Base-by-base conservation (phyloP, 1,140 invertebrate species). In the Conopomorpha cramerella region DNA sequence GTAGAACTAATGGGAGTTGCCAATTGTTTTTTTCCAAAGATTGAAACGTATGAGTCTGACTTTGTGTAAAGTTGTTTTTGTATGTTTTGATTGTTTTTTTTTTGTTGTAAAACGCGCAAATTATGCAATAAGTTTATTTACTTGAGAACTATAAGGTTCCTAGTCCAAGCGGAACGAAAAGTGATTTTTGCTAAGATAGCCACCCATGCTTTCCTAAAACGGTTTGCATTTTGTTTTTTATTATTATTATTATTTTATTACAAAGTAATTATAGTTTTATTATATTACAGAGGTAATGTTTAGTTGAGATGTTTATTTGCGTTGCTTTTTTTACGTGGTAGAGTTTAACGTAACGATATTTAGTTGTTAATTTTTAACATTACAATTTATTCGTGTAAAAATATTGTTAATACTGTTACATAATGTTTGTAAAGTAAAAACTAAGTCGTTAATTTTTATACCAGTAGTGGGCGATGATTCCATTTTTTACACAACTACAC, bases 401-500 rank as follows among this genome's bases (percentile, higher is more conserved):
- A 10, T 10, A 23, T 23, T 23, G 19, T 23, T 4, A 4, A 23
- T 23, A 23, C 10, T 23, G 19, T 23, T 23, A 10, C 10, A 10
- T 23, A 23, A 6, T n/a, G n/a, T n/a, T n/a, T n/a, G n/a, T n/a
- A n/a, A n/a, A n/a, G n/a, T n/a, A n/a, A 23, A 23, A 6, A 23
- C 19, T 23, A 10, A 23, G 10, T 23, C n/a, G 19, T 23, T 23
- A 42, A 51, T 58, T 41, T 43, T 46, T 62, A 37, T 59, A 55
- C 48, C 27, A 43, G 37, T 59, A 57, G 49, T 6, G 19, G 19
- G n/a, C n/a, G n/a, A n/a, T 38, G 37, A 43, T 42, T 42, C 34
- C 43, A 40, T 30, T 59, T 64, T 63, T 58, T 61, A 59, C 48
- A 29, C 41, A 50, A 45, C 50, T 43, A 52, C 54, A 55, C 46